Evolutionary conservation across 1,140 invertebrate species (phyloP).

Genomic region (Penaeus indicus): DNA sequence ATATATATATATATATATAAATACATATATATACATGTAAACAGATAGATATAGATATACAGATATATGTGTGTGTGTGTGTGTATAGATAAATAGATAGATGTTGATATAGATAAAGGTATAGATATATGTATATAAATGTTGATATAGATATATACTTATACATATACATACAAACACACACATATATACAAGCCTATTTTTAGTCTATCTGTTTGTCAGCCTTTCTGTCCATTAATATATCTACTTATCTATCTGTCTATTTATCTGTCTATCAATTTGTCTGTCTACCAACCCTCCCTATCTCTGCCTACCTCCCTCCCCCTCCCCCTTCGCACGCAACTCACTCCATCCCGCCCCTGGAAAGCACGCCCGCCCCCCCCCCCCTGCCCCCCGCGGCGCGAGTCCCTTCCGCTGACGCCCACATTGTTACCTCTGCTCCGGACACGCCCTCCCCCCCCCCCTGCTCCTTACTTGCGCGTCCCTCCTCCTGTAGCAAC

Average conservation of each 20-base stretch:
- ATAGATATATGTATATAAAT: neutral
- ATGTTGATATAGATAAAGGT: too few species aligned
- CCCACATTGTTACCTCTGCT: neutral
- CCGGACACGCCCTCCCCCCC: neutral
- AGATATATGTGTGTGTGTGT: neutral
- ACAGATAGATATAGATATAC: neutral
- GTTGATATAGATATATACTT: constrained; percentile 21
- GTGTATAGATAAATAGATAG: too few species aligned
- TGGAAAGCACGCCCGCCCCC: neutral
- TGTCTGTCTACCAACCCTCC: neutral
- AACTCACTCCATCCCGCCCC: neutral
- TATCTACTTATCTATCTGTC: neutral
- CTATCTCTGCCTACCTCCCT: neutral
- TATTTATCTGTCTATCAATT: neutral
- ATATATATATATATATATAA: constrained; percentile 22
- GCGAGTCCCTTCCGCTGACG: neutral
- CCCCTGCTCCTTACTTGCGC: neutral
- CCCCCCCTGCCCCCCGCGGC: neutral
- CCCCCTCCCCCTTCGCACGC: neutral
- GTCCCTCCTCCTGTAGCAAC: neutral
- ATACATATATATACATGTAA: neutral
- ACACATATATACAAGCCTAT: neutral
- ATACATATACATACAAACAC: constrained; percentile 31
- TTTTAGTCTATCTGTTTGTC: neutral
- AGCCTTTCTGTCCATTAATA: neutral